Evolutionary conservation across 2,797 vertebrate species (phyloP).

Genomic region (Corythornis leucogaster): DNA sequence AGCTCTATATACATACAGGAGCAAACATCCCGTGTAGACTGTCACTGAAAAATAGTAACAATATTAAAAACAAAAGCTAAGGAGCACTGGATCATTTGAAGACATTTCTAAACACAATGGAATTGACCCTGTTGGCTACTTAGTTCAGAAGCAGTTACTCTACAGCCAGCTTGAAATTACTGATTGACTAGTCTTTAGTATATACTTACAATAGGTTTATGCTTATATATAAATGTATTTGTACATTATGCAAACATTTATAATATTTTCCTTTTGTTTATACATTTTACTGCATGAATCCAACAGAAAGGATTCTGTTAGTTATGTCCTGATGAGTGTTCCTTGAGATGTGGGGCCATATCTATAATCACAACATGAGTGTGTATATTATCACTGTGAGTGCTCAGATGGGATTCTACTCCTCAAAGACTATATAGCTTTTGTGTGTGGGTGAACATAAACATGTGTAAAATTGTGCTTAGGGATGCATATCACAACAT

Average conservation of each 20-base stretch:
- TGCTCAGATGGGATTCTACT: background rate
- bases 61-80: background rate
- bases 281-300: background rate
- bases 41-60: background rate
- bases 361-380: background rate
- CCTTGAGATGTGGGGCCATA: background rate
- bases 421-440: background rate
- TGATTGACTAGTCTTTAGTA: background rate
- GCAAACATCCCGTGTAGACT: background rate
- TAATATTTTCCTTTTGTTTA: accelerated
- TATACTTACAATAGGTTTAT: background rate
- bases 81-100: background rate
- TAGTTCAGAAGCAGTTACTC: background rate
- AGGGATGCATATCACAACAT: background rate
- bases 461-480: background rate
- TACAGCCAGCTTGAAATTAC: background rate
- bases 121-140: background rate
- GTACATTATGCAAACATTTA: background rate
- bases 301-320: background rate
- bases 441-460: accelerated
- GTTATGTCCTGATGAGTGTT: background rate
- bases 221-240: background rate
- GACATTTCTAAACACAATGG: background rate
- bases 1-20: accelerated
- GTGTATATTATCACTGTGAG: background rate